phyloP scores from a whole-genome alignment of 2,797 vertebrate species.

The Galagoides demidoff region DNA sequence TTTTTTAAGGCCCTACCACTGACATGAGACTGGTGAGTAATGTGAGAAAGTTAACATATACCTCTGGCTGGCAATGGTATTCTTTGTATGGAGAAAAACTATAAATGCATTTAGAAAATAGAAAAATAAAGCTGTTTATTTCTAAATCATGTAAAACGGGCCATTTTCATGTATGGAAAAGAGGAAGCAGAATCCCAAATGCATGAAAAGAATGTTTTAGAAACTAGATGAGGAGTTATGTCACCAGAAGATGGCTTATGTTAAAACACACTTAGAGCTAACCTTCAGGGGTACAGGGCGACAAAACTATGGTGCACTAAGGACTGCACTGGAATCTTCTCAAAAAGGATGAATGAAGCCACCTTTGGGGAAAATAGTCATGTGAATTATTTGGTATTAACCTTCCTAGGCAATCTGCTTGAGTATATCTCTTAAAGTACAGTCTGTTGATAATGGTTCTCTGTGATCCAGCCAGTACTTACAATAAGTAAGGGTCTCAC shows the following conservation, averaged over 20 bases:
- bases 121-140: not conserved
- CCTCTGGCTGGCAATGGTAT: not conserved
- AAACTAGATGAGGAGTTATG: not conserved
- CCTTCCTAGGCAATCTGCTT: not conserved
- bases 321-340: not conserved
- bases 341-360: not conserved
- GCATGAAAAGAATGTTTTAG: not conserved
- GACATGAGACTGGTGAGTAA: not conserved
- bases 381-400: not conserved
- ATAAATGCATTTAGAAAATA: not conserved
- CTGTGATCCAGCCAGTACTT: not conserved
- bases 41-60: not conserved
- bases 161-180: not conserved
- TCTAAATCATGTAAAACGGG: not conserved
- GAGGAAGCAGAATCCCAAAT: not conserved
- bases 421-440: not conserved
- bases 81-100: slow-evolving; percentile 17
- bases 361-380: not conserved
- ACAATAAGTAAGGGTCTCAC: not conserved
- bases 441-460: not conserved
- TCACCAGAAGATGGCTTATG: not conserved
- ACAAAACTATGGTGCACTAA: not conserved
- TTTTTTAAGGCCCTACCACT: not conserved
- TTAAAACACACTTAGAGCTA: not conserved
- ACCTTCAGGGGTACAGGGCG: not conserved